A percentile compares a stretch with the other conserved stretches of the same genome.
Conservation (phyloP, 2,113 vertebrate species). For the Syngnathoides biaculeatus region DNA sequence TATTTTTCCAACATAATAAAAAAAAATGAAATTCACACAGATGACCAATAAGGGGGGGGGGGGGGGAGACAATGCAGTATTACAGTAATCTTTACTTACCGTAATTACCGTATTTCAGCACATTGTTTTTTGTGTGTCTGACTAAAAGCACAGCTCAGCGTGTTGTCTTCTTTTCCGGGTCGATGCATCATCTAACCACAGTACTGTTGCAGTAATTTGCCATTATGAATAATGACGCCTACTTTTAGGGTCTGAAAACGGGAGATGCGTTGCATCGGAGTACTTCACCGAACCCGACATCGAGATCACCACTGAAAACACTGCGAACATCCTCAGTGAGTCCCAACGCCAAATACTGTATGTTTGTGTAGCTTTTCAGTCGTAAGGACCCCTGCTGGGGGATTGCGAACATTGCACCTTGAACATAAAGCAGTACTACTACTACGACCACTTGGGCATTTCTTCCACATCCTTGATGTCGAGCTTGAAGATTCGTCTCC, state of each 20-base stretch:
- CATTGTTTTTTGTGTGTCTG: too few relatives aligned
- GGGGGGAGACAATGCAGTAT: too few relatives aligned
- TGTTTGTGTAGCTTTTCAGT: neutral
- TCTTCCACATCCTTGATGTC: neutral
- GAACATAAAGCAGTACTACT: neutral
- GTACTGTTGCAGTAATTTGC: neutral
- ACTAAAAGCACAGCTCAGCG: too few relatives aligned
- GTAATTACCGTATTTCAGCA: too few relatives aligned
- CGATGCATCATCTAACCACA: neutral
- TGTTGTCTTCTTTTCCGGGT: neutral
- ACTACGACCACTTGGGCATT: neutral
- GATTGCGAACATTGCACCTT: slow-evolving; percentile 6
- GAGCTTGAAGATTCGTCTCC: too few relatives aligned
- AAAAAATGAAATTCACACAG: too few relatives aligned
- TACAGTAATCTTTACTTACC: too few relatives aligned
- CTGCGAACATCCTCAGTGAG: slow-evolving; percentile 92
- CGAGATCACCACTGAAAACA: slow-evolving; percentile 90
- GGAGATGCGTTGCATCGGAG: slow-evolving; percentile 86
- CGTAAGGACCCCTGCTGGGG: slow-evolving; percentile 30
- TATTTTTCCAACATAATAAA: too few relatives aligned
- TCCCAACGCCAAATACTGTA: slow-evolving; percentile 26
- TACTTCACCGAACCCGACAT: slow-evolving; percentile 89
- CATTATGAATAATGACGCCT: neutral
- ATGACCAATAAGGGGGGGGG: too few relatives aligned
- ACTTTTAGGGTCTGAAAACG: slow-evolving; percentile 82